phyloP scores from a whole-genome alignment of 2,888 invertebrate species.

The Diogma glabrata region DNA sequence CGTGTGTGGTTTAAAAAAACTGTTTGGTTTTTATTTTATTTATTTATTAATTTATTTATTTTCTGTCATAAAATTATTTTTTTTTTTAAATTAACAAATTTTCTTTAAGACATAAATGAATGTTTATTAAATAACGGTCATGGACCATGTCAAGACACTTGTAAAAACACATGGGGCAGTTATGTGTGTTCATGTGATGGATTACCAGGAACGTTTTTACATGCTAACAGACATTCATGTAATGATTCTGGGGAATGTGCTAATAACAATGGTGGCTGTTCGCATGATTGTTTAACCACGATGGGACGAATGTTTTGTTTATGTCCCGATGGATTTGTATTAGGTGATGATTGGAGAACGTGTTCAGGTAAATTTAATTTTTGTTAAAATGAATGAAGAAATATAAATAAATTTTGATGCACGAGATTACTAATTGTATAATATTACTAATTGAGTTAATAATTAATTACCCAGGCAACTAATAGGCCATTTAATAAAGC shows the following conservation, averaged over 20 bases:
- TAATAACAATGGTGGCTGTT: slow-evolving; percentile 38
- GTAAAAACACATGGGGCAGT: slow-evolving; percentile 44
- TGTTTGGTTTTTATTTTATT: too few species aligned
- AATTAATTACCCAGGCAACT: too few species aligned
- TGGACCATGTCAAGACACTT: slow-evolving; percentile 52
- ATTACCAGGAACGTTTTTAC: slow-evolving; percentile 45
- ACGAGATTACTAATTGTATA: too few species aligned
- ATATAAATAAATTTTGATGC: too few species aligned
- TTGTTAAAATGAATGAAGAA: too few species aligned
- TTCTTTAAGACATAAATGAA: slow-evolving; percentile 49
- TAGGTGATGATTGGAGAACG: slow-evolving; percentile 34
- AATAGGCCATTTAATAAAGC: too few species aligned
- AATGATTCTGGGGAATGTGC: slow-evolving; percentile 34
- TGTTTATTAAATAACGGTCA: slow-evolving; percentile 48
- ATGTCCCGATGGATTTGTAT: slow-evolving; percentile 36
- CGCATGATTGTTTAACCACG: slow-evolving; percentile 38
- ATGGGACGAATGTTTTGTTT: slow-evolving; percentile 39
- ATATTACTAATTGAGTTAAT: too few species aligned
- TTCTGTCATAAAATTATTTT: too few species aligned
- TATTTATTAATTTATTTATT: too few species aligned
- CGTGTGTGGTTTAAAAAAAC: too few species aligned
- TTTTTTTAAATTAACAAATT: too few species aligned
- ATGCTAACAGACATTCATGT: slow-evolving; percentile 44
- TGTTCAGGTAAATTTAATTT: slow-evolving; percentile 34
- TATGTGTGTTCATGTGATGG: slow-evolving; percentile 46